Conservation (phyloP, 2,113 vertebrate genomes). For the Heterocephalus glaber region DNA sequence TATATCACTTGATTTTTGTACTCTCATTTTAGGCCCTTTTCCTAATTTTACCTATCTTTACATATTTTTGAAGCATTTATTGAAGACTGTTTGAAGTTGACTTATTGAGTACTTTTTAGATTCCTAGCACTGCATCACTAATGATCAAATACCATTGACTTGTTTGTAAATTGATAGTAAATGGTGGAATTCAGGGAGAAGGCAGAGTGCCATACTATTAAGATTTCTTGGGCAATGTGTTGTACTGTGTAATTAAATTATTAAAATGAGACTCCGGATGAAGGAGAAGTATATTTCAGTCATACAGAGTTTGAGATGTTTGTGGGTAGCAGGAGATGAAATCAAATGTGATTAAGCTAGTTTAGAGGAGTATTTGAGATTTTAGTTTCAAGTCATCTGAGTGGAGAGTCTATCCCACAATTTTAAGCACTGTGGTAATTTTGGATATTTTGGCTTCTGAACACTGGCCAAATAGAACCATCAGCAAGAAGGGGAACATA, state of each 20-base stretch:
- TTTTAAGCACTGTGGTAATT: background rate
- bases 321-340: background rate
- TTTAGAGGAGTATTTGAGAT: background rate
- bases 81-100: background rate
- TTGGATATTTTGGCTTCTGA: background rate
- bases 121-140: background rate
- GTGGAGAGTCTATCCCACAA: background rate
- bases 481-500: background rate
- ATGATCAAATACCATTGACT: background rate
- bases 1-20: background rate
- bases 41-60: background rate
- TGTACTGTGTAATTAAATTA: background rate
- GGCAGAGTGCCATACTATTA: background rate
- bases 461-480: background rate
- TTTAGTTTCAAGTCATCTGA: background rate
- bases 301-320: background rate
- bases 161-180: background rate
- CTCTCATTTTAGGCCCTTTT: background rate
- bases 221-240: background rate
- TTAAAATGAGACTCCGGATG: background rate
- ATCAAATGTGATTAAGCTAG: background rate
- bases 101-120: background rate
- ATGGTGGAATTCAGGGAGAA: background rate
- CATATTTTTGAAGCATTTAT: background rate
- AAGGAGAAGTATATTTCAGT: background rate